These are phyloP conservation scores for Acanthis flammea DNA, from an alignment of 2,797 vertebrate genomes.

Conservation along the genomic window DNA sequence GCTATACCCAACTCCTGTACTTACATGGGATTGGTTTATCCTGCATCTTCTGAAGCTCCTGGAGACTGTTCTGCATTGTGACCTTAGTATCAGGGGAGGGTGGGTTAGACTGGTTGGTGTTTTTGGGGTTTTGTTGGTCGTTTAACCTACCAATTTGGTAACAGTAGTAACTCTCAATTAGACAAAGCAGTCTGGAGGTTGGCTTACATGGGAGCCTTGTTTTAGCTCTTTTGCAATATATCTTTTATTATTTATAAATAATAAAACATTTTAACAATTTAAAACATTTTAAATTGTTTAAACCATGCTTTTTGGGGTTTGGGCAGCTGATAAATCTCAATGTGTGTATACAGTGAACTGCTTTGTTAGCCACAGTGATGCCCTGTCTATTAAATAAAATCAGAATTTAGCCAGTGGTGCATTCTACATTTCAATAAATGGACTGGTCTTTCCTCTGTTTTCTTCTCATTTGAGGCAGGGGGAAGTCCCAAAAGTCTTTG, in stretches of 20 bases:
- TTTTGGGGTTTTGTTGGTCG: background rate
- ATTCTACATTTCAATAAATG: background rate
- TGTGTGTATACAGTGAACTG: background rate
- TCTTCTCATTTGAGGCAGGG: background rate
- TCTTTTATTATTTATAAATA: background rate
- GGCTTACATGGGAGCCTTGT: background rate
- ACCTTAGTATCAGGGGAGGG: background rate
- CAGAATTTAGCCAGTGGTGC: background rate
- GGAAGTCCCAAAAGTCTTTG: background rate
- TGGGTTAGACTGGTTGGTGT: background rate
- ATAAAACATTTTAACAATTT: background rate
- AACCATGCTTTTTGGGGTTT: background rate
- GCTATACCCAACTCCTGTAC: background rate
- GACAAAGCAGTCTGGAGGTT: background rate
- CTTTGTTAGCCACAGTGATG: background rate
- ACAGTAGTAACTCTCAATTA: background rate
- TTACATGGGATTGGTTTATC: background rate
- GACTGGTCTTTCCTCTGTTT: background rate
- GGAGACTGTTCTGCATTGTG: rapidly evolving
- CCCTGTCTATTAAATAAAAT: background rate
- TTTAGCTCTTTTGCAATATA: background rate
- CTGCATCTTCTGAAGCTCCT: background rate
- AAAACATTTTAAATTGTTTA: background rate
- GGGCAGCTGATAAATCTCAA: background rate
- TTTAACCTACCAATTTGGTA: background rate